Evolutionary conservation across 2,113 vertebrate genomes (phyloP), one percentile per base, ranked within the genome.

Genomic region (Prolemur simus): DNA sequence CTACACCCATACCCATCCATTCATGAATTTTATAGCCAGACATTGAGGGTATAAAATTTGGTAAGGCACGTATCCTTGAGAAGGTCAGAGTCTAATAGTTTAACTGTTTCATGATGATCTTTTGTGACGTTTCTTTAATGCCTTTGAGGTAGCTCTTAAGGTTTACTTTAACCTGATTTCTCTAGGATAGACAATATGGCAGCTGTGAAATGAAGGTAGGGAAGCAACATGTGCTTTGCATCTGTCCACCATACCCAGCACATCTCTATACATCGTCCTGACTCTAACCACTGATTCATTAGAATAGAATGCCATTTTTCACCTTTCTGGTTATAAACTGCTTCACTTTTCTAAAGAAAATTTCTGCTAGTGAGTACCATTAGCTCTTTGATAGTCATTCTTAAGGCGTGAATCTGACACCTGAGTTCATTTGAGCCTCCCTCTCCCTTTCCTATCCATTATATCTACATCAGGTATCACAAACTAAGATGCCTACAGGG

Each of bases 111-210:
- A 0, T n/a, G 32, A 56, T 93, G n/a, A 3, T 27, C 39, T 47
- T 89, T n/a, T 58, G 63, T 63, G 45, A 54, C 80, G 80, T 69
- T 69, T 32, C 42, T 78, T 39, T 66, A 21, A 76, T 64, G 71
- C 74, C 87, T 92, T 34, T 45, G 82, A 52, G 37, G 52, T 60
- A 66, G 47, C 71, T 95, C 47, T 45, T 45, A 69, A 83, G 45
- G 47, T 58, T 80, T 47, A 6, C 56, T 25, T 60, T 56, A 25
- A 20, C 47, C 54, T 80, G 42, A 25, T 64, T 39, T 82, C 60
- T 86, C 66, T 15, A 29, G 45, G 29, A 34, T 8, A 21, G 63
- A 68, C 87, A 60, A 17, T 21, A 37, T 60, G 25, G 78, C 92
- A 60, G 25, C 84, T 39, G 42, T 47, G 42, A 47, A 23, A 25